Evolutionary conservation across 2,888 invertebrate genomes (phyloP).

Genomic region (Cyclophora punctaria): DNA sequence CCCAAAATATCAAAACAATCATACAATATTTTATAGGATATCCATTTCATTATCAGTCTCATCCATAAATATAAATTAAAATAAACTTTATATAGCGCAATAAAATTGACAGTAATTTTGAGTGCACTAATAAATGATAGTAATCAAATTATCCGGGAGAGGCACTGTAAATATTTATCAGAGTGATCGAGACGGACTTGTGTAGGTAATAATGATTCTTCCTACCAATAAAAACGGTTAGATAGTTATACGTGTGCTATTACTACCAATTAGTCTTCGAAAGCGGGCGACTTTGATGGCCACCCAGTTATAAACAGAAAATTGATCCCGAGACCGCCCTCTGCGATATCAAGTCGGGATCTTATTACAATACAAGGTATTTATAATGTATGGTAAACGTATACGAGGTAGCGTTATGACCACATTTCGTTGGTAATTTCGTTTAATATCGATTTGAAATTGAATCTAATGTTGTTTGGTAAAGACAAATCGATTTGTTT

Average conservation of each 20-base stretch:
- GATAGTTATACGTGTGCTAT: slow-evolving; percentile 47
- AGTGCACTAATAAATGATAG: slow-evolving; percentile 3
- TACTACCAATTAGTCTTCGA: slow-evolving; percentile 63
- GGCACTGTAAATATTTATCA: slow-evolving; percentile 21
- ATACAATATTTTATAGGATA: too few relatives aligned
- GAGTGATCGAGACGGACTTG: slow-evolving; percentile 11
- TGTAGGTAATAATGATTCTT: slow-evolving; percentile 18
- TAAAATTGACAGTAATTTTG: not conserved
- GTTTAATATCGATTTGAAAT: not conserved
- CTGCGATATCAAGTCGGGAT: slow-evolving; percentile 28
- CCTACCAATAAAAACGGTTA: slow-evolving; percentile 30
- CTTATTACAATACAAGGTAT: slow-evolving; percentile 32
- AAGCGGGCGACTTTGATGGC: slow-evolving; percentile 60
- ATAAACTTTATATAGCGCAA: too few relatives aligned
- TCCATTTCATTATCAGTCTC: too few relatives aligned
- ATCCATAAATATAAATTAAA: slow-evolving; percentile 1
- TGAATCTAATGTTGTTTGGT: too few relatives aligned
- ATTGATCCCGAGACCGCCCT: slow-evolving; percentile 63
- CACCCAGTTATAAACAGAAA: slow-evolving; percentile 61
- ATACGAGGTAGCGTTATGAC: slow-evolving; percentile 7
- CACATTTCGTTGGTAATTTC: not conserved
- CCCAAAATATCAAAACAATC: too few relatives aligned
- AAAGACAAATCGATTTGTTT: too few relatives aligned
- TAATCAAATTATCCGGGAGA: slow-evolving; percentile 16
- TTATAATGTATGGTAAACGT: slow-evolving; percentile 4